A percentile compares a stretch with the other conserved stretches of the same genome.
Conservation (phyloP, 2,797 vertebrate species). For the Melanotaenia parkinsoni region DNA sequence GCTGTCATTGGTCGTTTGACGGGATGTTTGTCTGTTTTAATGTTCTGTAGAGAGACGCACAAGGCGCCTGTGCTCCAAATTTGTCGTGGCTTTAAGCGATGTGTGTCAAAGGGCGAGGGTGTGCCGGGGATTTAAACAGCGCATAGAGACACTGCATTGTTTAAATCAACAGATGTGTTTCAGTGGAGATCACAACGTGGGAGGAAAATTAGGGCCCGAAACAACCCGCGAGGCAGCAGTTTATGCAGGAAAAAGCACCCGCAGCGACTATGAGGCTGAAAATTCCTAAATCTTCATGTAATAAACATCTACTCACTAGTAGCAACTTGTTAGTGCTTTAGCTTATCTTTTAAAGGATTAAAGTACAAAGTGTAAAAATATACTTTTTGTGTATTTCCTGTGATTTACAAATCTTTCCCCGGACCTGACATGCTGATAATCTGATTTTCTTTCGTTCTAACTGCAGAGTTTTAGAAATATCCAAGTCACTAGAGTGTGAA, state of each 20-base stretch:
- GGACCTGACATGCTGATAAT: too few relatives aligned
- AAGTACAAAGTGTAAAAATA: too few relatives aligned
- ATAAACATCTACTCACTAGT: background rate
- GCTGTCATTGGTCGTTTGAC: slow-evolving; percentile 54
- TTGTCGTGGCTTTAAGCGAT: slow-evolving; percentile 47
- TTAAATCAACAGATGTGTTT: slow-evolving; percentile 41
- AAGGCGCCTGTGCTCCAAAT: slow-evolving; percentile 55
- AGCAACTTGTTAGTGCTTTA: too few relatives aligned
- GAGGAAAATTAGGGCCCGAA: background rate
- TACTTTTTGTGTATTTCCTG: too few relatives aligned
- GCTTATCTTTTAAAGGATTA: too few relatives aligned
- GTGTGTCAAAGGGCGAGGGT: slow-evolving; percentile 68
- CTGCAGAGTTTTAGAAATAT: too few relatives aligned
- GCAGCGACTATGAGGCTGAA: background rate
- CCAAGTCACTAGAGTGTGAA: too few relatives aligned
- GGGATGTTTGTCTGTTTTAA: slow-evolving; percentile 60
- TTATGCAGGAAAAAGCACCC: background rate
- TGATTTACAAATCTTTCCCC: too few relatives aligned
- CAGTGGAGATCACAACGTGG: background rate
- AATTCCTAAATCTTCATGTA: background rate
- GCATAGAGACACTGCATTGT: slow-evolving; percentile 49
- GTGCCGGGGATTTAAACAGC: slow-evolving; percentile 46
- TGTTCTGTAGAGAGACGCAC: slow-evolving; percentile 37
- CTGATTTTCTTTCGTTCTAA: too few relatives aligned
- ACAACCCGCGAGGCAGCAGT: background rate